Evolutionary conservation across 2,113 vertebrate genomes (phyloP).

Genomic region (Nannospalax galili): DNA sequence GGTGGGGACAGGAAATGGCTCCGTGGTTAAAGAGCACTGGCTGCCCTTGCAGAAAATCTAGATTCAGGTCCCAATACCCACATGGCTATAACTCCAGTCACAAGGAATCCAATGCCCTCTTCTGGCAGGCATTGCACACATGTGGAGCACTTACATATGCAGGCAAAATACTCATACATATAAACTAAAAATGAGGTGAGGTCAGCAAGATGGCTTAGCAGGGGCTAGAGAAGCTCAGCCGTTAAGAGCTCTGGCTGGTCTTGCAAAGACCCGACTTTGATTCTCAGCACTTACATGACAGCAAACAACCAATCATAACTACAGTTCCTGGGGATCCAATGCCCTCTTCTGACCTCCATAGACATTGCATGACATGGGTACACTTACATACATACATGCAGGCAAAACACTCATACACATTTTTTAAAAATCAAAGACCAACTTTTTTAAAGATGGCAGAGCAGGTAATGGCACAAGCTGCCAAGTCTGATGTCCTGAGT

Average conservation of each 20-base stretch:
- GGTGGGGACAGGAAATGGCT: too few relatives aligned
- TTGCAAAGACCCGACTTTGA: background rate
- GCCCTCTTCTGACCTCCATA: background rate
- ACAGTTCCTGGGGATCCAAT: background rate
- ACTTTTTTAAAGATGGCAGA: background rate
- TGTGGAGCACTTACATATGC: too few relatives aligned
- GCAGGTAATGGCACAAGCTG: background rate
- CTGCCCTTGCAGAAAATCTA: too few relatives aligned
- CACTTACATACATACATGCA: background rate
- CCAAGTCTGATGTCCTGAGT: background rate
- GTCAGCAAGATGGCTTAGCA: too few relatives aligned
- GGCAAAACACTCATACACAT: background rate
- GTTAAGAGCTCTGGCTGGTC: background rate
- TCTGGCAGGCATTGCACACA: too few relatives aligned
- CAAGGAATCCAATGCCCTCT: too few relatives aligned
- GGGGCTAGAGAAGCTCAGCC: background rate
- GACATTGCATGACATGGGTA: background rate
- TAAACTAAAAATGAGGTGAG: too few relatives aligned
- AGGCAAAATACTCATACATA: too few relatives aligned
- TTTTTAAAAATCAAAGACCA: too few relatives aligned
- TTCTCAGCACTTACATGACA: background rate
- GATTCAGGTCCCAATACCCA: too few relatives aligned
- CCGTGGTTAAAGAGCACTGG: too few relatives aligned
- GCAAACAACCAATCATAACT: background rate
- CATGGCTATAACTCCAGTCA: too few relatives aligned